Percentiles rank a stretch among this genome's conserved stretches.
Conservation (phyloP, 1,140 invertebrate species). For the Chymomyza costata region DNA sequence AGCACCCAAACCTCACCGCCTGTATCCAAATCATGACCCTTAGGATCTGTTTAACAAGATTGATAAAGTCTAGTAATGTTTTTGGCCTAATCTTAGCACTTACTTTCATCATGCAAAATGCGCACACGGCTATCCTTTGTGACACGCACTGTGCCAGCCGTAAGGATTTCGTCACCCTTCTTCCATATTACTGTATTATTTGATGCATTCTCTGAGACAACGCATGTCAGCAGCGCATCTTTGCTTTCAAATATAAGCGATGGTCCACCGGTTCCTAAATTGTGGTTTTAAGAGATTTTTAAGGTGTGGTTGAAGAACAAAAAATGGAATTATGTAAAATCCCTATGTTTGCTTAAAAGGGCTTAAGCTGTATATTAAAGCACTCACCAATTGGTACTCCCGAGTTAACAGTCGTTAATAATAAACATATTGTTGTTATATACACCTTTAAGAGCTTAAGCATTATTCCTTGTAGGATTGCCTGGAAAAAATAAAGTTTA, state of each 20-base stretch:
- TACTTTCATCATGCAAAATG: constrained; percentile 84
- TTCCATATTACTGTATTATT: constrained; percentile 84
- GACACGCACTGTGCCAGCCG: constrained; percentile 83
- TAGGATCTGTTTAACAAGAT: constrained; percentile 77
- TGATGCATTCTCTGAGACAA: constrained; percentile 81
- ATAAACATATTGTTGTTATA: constrained; percentile 67
- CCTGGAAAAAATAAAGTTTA: constrained; percentile 40
- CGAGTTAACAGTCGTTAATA: constrained; percentile 65
- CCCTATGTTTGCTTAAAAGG: neutral
- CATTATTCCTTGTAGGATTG: constrained; percentile 67
- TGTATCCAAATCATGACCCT: constrained; percentile 74
- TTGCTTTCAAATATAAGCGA: constrained; percentile 80
- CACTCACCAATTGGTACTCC: constrained; percentile 70
- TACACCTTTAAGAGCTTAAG: constrained; percentile 54
- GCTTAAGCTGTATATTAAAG: neutral
- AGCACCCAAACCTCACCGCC: constrained; percentile 89
- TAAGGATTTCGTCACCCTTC: constrained; percentile 82
- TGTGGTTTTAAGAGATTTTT: neutral
- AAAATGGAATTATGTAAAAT: neutral
- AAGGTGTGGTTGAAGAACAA: neutral
- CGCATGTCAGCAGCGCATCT: constrained; percentile 85
- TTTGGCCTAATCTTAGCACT: constrained; percentile 28
- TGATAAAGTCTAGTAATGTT: constrained; percentile 9
- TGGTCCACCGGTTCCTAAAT: constrained; percentile 68
- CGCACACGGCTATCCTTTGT: constrained; percentile 82